phyloP scores from a whole-genome alignment of 2,888 invertebrate genomes.

The Globia sparganii region DNA sequence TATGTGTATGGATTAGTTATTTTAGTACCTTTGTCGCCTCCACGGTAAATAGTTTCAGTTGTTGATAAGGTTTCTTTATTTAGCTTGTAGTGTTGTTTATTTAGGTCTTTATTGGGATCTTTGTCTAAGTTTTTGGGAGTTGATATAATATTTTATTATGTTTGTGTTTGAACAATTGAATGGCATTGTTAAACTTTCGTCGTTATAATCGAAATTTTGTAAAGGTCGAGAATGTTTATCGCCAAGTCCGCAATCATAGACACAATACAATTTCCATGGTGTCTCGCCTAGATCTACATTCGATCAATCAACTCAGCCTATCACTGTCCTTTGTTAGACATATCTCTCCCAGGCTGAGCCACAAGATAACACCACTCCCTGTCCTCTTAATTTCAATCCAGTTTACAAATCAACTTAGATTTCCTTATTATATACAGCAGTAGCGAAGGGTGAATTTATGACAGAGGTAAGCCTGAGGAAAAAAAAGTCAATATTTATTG shows the following conservation, averaged over 20 bases:
- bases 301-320: background rate
- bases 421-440: background rate
- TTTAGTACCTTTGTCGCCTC: slow-evolving; percentile 23
- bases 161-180: background rate
- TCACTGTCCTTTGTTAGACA: background rate
- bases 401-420: background rate
- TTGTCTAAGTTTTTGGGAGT: background rate
- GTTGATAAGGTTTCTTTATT: slow-evolving; percentile 13
- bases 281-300: background rate
- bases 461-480: no score
- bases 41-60: slow-evolving; percentile 18
- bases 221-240: background rate
- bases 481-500: no score
- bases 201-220: background rate
- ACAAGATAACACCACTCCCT: no score
- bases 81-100: background rate
- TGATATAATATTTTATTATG: slow-evolving; percentile 17
- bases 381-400: no score
- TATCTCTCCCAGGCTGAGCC: background rate
- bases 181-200: background rate
- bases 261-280: background rate
- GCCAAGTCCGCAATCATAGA: background rate
- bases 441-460: no score
- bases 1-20: slow-evolving; percentile 23
- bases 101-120: background rate